These are phyloP conservation scores for Tetraodon nigroviridis DNA, from an alignment of 2,113 vertebrate species.

Conservation along the genomic window DNA sequence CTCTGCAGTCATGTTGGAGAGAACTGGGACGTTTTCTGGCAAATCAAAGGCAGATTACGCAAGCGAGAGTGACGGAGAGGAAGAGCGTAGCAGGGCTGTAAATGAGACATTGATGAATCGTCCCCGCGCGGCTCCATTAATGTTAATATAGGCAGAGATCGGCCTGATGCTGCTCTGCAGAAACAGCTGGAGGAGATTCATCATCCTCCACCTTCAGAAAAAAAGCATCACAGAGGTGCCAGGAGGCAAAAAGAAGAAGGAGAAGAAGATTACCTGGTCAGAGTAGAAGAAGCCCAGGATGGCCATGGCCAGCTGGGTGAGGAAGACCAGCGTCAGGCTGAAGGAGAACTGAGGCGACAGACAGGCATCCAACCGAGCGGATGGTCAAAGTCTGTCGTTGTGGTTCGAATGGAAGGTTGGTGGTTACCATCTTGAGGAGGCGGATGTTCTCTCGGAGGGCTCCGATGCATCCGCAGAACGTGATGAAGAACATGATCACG, in stretches of 20 bases:
- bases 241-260: neutral
- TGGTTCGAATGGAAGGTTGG: slow-evolving; percentile 1
- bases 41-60: too few relatives aligned
- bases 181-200: too few relatives aligned
- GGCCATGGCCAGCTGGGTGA: slow-evolving; percentile 71
- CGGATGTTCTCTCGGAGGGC: slow-evolving; percentile 75
- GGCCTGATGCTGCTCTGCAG: too few relatives aligned
- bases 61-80: too few relatives aligned
- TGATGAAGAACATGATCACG: slow-evolving; percentile 81
- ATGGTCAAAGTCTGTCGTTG: too few relatives aligned
- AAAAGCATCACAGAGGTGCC: neutral
- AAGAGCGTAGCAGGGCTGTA: too few relatives aligned
- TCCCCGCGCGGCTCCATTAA: too few relatives aligned
- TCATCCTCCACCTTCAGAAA: too few relatives aligned
- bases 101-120: too few relatives aligned
- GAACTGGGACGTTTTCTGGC: slow-evolving; percentile 1
- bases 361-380: too few relatives aligned
- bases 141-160: too few relatives aligned
- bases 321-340: slow-evolving; percentile 74
- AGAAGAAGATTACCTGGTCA: slow-evolving; percentile 64
- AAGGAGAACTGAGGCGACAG: slow-evolving; percentile 66
- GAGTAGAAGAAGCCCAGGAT: slow-evolving; percentile 76
- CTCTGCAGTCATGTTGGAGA: neutral
- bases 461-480: slow-evolving; percentile 77
- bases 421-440: slow-evolving; percentile 74